These are phyloP conservation scores for Condylostylus longicornis DNA, from an alignment of 1,140 invertebrate species.

Conservation along the genomic window DNA sequence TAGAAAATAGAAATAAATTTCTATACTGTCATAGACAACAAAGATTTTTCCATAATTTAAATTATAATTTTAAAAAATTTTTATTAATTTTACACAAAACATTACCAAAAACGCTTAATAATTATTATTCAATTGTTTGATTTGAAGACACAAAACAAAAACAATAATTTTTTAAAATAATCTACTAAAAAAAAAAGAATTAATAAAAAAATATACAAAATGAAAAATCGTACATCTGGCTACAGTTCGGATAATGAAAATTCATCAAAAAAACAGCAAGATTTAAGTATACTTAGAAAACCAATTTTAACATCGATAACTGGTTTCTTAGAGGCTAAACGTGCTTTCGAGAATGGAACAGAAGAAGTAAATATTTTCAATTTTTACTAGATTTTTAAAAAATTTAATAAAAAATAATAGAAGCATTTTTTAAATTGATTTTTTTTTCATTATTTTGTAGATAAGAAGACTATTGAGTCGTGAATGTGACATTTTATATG, in stretches of 20 bases:
- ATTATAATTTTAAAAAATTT: too few relatives aligned
- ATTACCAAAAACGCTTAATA: too few relatives aligned
- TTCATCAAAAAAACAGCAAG: constrained; percentile 12
- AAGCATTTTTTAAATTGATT: background rate
- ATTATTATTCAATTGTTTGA: too few relatives aligned
- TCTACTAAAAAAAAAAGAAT: too few relatives aligned
- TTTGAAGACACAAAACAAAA: too few relatives aligned
- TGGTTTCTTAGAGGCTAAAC: constrained; percentile 42
- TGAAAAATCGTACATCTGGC: constrained; percentile 22
- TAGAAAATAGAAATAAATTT: too few relatives aligned
- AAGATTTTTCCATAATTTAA: too few relatives aligned
- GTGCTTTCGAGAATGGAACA: constrained; percentile 43
- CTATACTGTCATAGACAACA: too few relatives aligned
- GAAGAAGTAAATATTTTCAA: constrained; percentile 34
- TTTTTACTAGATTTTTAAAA: constrained; percentile 1
- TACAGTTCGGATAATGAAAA: constrained; percentile 16
- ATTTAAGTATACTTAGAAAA: constrained; percentile 44
- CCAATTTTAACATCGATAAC: constrained; percentile 44
- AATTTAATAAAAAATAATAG: background rate
- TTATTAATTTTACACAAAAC: too few relatives aligned
- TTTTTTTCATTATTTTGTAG: constrained; percentile 32
- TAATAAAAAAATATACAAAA: constrained; percentile 8
- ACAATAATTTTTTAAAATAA: too few relatives aligned
- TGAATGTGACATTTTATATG: constrained; percentile 71
- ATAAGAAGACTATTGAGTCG: constrained; percentile 50